Base-by-base conservation (phyloP, 1,140 invertebrate genomes). In the Bilobella aurantiaca region DNA sequence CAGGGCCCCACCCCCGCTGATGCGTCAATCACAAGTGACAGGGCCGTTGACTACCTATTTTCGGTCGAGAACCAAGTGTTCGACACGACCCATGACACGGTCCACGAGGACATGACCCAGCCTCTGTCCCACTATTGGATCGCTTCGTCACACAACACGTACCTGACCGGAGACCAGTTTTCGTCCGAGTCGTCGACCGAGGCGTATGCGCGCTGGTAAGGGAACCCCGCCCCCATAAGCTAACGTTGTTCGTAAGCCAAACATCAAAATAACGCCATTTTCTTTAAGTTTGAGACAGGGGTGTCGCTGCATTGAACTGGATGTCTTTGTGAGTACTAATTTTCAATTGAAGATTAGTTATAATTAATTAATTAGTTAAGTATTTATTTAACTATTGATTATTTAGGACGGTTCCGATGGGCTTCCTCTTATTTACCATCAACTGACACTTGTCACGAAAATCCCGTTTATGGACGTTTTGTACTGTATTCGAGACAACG, bases 131-230 rank as follows among this genome's bases (percentile, higher is more conserved):
- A 95, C 77, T 99, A 98, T 78, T 98, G 93, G 91, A 96, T 98
- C 66, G 87, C 94, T 1, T 97, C 94, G 0, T 97, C 93, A 1
- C 96, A 99, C 76, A 98, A 99, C 75, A 98, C 96, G 84, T 94
- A 99, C 79, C 79, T 99, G 32, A 98, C 92, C 34, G 96, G 96
- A 5, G 94, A 98, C 80, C 96, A 99, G 79, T 88, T 98, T 75
- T 91, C 87, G 30, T 96, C 92, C 76, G 93, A 97, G 75, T 97
- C 93, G 1, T 96, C 93, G 23, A 82, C 89, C 58, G 96, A 99
- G 81, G 94, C 96, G 0, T 99, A 99, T 79, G 90, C 89, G 0
- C 79, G 93, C 27, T 66, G 49, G 49, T 53, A 14, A 23, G 23
- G 3, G 5, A 12, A 53, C n/a, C n/a, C n/a, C n/a, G n/a, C n/a